phyloP scores from a whole-genome alignment of 2,888 invertebrate genomes.

The Uropetala carovei region DNA sequence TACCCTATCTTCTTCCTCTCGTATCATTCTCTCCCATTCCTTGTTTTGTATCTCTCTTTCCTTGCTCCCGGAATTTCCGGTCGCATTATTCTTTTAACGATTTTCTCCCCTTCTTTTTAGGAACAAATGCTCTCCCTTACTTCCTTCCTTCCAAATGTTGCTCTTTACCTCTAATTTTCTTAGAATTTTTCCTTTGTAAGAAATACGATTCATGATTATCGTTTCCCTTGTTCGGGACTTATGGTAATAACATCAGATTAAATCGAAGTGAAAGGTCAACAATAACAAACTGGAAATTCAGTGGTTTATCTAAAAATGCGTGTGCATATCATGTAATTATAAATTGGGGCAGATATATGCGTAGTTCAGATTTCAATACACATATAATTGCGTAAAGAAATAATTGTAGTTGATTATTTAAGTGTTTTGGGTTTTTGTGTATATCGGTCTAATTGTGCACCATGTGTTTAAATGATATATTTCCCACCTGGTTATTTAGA shows the following conservation, averaged over 20 bases:
- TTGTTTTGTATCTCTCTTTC: background rate
- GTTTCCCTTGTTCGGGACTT: background rate
- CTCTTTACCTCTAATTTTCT: constrained; percentile 26
- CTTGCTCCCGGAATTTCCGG: constrained; percentile 37
- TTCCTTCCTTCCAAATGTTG: background rate
- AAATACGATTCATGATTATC: constrained; percentile 6
- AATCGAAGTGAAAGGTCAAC: constrained; percentile 12
- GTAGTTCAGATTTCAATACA: no score
- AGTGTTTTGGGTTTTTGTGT: no score
- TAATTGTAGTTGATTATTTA: no score
- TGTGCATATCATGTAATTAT: no score
- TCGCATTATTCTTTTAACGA: constrained; percentile 12
- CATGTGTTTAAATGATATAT: no score
- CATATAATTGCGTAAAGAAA: no score
- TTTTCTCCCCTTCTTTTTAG: constrained; percentile 5
- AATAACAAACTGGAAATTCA: no score
- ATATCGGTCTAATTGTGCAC: no score
- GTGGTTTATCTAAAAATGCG: no score
- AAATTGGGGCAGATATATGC: no score
- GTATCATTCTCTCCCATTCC: background rate
- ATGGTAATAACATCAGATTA: constrained; percentile 13
- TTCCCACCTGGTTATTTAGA: no score
- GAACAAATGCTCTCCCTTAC: constrained; percentile 8
- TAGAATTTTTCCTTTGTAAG: constrained; percentile 8
- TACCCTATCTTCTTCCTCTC: background rate